Evolutionary conservation across 2,797 vertebrate species (phyloP).

Genomic region (Sebastes diploproa): DNA sequence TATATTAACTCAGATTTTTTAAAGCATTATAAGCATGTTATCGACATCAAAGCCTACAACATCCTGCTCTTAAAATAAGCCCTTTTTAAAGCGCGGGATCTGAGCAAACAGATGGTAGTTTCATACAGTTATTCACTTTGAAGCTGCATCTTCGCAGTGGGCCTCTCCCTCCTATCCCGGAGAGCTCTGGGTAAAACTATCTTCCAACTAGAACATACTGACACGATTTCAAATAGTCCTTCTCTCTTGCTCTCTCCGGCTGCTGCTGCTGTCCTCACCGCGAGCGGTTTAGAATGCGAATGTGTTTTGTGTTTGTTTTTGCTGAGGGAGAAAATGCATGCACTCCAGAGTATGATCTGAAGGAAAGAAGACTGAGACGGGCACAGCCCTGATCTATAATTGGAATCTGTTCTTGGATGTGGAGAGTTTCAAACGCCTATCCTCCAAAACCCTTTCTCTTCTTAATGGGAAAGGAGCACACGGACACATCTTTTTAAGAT

Average conservation of each 20-base stretch:
- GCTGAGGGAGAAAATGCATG: constrained; percentile 61
- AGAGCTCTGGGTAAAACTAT: constrained; percentile 54
- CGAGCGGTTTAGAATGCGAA: constrained; percentile 59
- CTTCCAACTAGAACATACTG: constrained; percentile 56
- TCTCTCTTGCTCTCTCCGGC: constrained; percentile 27
- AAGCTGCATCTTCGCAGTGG: constrained; percentile 43
- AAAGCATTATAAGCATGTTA: constrained; percentile 35
- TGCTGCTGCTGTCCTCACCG: constrained; percentile 48
- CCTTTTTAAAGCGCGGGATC: constrained; percentile 32
- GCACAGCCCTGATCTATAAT: constrained; percentile 87
- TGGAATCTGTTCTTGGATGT: constrained; percentile 85
- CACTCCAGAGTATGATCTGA: constrained; percentile 76
- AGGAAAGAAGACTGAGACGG: constrained; percentile 79
- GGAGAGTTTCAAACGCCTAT: constrained; percentile 74
- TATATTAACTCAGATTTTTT: constrained; percentile 21
- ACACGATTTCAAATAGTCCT: constrained; percentile 62
- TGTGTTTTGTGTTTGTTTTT: constrained; percentile 76
- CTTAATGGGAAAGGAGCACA: constrained; percentile 70
- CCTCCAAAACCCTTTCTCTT: constrained; percentile 63
- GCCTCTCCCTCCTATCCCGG: constrained; percentile 18
- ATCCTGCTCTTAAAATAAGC: constrained; percentile 37
- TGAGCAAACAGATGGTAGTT: constrained; percentile 59
- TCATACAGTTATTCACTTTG: constrained; percentile 69
- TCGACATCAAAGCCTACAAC: constrained; percentile 48
- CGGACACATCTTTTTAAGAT: constrained; percentile 62